Percentiles rank a stretch among this genome's conserved stretches.
Evolutionary conservation across 1,140 invertebrate genomes (phyloP).

Genomic region (Reticulitermes speratus): DNA sequence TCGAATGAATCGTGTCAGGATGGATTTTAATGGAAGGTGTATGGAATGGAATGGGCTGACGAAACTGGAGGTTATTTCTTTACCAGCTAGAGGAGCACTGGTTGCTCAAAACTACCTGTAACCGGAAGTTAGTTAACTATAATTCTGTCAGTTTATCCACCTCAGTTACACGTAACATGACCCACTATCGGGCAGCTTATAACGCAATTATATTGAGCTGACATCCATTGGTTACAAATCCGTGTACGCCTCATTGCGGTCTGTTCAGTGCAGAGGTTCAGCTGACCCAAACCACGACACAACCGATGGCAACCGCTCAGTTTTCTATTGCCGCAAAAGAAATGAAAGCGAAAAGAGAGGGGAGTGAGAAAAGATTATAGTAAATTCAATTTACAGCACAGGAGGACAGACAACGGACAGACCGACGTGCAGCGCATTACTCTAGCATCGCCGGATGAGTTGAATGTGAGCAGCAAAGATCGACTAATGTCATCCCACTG

Average conservation of each 20-base stretch:
- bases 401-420: slow-evolving; percentile 1
- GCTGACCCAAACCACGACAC: background rate
- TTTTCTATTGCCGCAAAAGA: slow-evolving; percentile 3
- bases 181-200: background rate
- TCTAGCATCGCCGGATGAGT: background rate
- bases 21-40: too few species aligned
- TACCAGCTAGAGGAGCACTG: too few species aligned
- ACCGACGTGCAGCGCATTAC: slow-evolving; percentile 12
- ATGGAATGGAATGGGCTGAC: too few species aligned
- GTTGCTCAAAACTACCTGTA: too few species aligned
- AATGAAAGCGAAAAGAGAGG: background rate
- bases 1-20: too few species aligned
- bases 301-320: background rate
- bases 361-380: background rate
- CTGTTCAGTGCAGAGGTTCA: background rate
- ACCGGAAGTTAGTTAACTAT: too few species aligned
- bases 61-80: too few species aligned
- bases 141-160: too few species aligned
- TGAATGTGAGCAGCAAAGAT: slow-evolving; percentile 15
- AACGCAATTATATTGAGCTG: background rate
- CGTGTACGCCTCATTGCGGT: background rate
- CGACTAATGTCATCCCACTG: slow-evolving; percentile 9
- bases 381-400: slow-evolving; percentile 11
- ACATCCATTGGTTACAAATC: background rate
- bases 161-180: too few species aligned